Evolutionary conservation across 2,797 vertebrate species (phyloP).

Genomic region (Eospalax fontanierii): DNA sequence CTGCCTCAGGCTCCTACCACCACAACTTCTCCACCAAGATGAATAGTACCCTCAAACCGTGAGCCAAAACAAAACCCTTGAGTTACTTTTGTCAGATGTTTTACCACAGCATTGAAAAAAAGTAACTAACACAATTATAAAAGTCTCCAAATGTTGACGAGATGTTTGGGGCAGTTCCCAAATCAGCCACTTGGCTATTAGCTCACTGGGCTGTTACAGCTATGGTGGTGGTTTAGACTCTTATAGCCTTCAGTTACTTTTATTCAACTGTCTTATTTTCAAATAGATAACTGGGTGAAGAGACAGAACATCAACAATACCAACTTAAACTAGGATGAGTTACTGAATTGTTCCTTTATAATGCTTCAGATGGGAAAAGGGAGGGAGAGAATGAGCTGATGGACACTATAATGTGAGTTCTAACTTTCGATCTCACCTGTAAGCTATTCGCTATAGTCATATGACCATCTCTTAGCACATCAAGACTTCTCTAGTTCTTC

Average conservation of each 20-base stretch:
- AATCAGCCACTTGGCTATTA: background rate
- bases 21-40: background rate
- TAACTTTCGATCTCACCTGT: conserved; percentile 61
- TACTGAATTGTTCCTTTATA: conserved; percentile 28
- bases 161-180: background rate
- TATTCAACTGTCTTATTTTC: conserved; percentile 42
- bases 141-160: background rate
- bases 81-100: background rate
- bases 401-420: conserved; percentile 55
- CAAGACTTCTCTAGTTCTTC: conserved; percentile 68
- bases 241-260: conserved; percentile 51
- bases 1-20: background rate
- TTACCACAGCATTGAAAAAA: background rate
- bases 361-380: conserved; percentile 12
- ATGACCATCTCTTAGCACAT: conserved; percentile 65
- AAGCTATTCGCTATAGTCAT: conserved; percentile 6
- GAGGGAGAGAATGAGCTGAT: conserved; percentile 10
- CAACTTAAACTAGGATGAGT: conserved; percentile 41
- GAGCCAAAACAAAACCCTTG: background rate
- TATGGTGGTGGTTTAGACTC: background rate
- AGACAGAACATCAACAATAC: background rate
- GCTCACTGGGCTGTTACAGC: background rate
- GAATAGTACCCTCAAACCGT: background rate
- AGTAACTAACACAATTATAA: background rate
- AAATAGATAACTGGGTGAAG: conserved; percentile 26